These are phyloP conservation scores for Drusus annulatus DNA, from an alignment of 1,140 invertebrate species.

Conservation along the genomic window DNA sequence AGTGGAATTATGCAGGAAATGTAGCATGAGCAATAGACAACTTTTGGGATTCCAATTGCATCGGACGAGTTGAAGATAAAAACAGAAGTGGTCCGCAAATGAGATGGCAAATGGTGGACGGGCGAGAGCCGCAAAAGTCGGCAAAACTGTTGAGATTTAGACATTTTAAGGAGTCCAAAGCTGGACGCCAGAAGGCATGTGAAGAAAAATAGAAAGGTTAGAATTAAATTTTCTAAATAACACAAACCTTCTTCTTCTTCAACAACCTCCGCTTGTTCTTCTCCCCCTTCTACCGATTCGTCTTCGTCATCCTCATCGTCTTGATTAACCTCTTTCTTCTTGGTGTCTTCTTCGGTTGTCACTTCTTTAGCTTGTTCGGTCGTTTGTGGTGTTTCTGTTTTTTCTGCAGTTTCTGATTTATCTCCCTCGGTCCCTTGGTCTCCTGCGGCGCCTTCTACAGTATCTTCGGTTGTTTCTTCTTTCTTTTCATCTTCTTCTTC, in stretches of 20 bases:
- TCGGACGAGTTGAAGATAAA: too few species aligned
- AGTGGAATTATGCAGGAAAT: too few species aligned
- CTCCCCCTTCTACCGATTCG: background rate
- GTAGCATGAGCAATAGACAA: too few species aligned
- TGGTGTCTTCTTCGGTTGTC: background rate
- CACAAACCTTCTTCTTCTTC: constrained; percentile 10
- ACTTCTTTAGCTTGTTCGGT: background rate
- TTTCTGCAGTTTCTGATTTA: background rate
- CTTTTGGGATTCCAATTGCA: too few species aligned
- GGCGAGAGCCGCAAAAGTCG: too few species aligned
- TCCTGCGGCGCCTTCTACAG: background rate
- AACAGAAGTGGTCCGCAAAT: too few species aligned
- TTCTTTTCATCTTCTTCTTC: constrained; percentile 1
- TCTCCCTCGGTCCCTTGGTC: background rate
- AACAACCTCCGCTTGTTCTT: constrained; percentile 8
- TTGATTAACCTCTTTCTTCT: background rate
- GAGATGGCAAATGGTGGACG: too few species aligned
- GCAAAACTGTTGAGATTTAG: too few species aligned
- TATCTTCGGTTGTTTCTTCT: constrained; percentile 22
- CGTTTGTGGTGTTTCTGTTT: background rate
- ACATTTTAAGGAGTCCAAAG: too few species aligned
- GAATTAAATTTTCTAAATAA: background rate
- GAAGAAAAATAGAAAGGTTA: too few species aligned
- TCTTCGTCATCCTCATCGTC: background rate
- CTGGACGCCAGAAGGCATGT: too few species aligned